Evolutionary conservation across 2,888 invertebrate species (phyloP).

Genomic region (Drosophila prostipennis): DNA sequence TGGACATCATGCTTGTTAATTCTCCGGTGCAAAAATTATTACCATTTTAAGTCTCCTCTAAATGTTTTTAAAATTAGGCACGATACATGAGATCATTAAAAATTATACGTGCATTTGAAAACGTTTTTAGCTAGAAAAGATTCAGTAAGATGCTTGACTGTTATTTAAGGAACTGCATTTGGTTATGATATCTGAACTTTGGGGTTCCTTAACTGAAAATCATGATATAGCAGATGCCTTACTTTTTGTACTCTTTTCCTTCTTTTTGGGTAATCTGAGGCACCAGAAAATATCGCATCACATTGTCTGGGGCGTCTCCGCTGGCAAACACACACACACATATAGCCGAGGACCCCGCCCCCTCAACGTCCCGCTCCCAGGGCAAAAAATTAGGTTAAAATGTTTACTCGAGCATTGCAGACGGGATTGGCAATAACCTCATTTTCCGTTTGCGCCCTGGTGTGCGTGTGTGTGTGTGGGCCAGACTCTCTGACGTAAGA

Average conservation of each 20-base stretch:
- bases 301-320: slow-evolving; percentile 33
- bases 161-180: not conserved
- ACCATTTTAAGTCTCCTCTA: not conserved
- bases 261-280: slow-evolving; percentile 43
- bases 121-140: not conserved
- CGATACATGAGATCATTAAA: no score
- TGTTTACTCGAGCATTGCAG: slow-evolving; percentile 58
- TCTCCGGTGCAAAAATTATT: not conserved
- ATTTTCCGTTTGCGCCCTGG: slow-evolving; percentile 33
- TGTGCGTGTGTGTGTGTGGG: slow-evolving; percentile 14
- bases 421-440: slow-evolving; percentile 60
- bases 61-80: not conserved
- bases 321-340: slow-evolving; percentile 3
- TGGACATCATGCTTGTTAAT: not conserved
- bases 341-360: not conserved
- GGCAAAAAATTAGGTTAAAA: slow-evolving; percentile 61
- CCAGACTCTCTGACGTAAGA: slow-evolving; percentile 51
- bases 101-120: not conserved
- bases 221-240: slow-evolving; percentile 12
- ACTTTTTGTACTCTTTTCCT: slow-evolving; percentile 5
- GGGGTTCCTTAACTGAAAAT: not conserved
- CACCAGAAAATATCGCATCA: slow-evolving; percentile 41
- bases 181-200: not conserved
- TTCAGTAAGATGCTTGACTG: no score
- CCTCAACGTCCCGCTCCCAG: slow-evolving; percentile 9